Base-by-base conservation (phyloP, 1,140 invertebrate genomes). In the Olivierus martensii region DNA sequence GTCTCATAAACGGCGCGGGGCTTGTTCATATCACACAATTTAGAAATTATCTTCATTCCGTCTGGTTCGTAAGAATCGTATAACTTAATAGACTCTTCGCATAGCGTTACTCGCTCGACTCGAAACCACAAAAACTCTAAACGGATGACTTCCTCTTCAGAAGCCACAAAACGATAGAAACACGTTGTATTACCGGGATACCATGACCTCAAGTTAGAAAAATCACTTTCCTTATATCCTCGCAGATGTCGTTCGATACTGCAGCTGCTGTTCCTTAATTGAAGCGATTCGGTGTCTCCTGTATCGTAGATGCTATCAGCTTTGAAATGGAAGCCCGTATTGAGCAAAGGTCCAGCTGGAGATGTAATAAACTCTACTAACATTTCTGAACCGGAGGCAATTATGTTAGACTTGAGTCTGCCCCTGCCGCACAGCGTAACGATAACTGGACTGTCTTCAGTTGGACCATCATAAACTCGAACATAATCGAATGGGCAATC, bases 381-480 rank as follows among this genome's bases (percentile, higher is more conserved):
- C 48, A 93, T 74, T 62, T 90, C 84, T 56, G 84, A 80, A 19
- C 86, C 86, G 14, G 87, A 90, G 6, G 87, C 88, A 59, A 91
- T 90, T 60, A 93, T 91, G 55, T 87, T 90, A 69, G 88, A 90
- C 0, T 87, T 88, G 62, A 92, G 90, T 66, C 90, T 88, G 28
- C 88, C 88, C 79, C 91, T 85, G 6, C 89, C 88, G 63, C 88
- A 92, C 63, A 93, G 90, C 3, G 84, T 88, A 5, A 87, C 87
- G 57, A 93, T 92, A 12, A 89, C 78, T 1, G 84, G 80, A 38
- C 82, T 80, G 19, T 80, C 80, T 53, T 88, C 85, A 63, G 89
- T 82, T 60, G 87, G 84, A 1, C 88, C 89, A 63, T 93, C 89
- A 72, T 89, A 91, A 44, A 93, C 84, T 50, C 61, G 77, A 51